These are phyloP conservation scores for Bombyx mandarina DNA, from an alignment of 1,140 invertebrate species.

Conservation along the genomic window DNA sequence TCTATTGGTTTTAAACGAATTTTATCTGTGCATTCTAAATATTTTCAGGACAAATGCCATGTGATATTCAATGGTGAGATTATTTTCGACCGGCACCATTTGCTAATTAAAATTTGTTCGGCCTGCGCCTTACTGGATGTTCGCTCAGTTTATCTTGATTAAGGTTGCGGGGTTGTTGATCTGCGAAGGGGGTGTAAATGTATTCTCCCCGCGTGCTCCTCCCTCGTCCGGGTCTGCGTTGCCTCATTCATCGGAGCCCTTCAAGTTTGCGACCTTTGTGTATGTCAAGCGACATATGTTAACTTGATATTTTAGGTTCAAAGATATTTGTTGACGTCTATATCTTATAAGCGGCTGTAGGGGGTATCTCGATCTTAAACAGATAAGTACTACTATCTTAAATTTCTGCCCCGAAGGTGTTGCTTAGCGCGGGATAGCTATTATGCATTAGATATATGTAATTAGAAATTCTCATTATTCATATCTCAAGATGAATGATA, in stretches of 20 bases:
- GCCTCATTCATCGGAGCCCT: constrained; percentile 50
- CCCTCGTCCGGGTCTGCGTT: constrained; percentile 27
- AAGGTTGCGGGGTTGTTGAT: constrained; percentile 61
- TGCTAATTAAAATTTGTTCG: constrained; percentile 33
- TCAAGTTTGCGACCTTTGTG: constrained; percentile 53
- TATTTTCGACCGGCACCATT: constrained; percentile 12
- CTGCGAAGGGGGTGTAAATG: constrained; percentile 25
- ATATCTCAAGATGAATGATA: too few species aligned
- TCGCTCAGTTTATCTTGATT: constrained; percentile 51
- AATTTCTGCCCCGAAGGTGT: too few species aligned
- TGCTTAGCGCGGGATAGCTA: too few species aligned
- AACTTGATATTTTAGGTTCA: neutral
- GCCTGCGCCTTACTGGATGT: constrained; percentile 24
- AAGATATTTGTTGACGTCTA: constrained; percentile 1
- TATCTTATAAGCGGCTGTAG: too few species aligned
- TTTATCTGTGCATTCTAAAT: too few species aligned
- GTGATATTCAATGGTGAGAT: too few species aligned
- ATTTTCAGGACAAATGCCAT: too few species aligned
- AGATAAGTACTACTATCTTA: too few species aligned
- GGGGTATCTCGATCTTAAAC: too few species aligned
- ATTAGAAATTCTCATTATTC: too few species aligned
- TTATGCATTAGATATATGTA: too few species aligned
- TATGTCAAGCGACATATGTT: constrained; percentile 38
- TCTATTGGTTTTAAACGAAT: too few species aligned
- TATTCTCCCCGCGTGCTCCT: constrained; percentile 8